phyloP scores from a whole-genome alignment of 2,888 invertebrate species.

The Pristionchus maxplancki region DNA sequence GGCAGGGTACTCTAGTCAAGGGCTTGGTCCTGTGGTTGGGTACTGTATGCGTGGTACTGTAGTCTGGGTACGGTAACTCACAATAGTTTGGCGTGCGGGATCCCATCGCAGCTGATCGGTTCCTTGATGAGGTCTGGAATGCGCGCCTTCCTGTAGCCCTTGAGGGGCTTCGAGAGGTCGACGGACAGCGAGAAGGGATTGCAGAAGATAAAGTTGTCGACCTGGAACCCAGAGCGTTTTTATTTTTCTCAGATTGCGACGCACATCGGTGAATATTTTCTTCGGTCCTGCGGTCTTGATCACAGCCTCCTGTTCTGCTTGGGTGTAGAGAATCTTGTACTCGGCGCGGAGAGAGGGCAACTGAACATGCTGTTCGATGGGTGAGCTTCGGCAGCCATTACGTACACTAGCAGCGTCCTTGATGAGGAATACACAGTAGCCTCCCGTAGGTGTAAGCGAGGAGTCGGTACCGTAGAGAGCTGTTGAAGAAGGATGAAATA shows the following conservation, averaged over 20 bases:
- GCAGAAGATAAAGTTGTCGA: neutral
- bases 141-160: neutral
- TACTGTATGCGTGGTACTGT: neutral
- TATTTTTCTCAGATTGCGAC: neutral
- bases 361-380: neutral
- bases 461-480: neutral
- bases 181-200: neutral
- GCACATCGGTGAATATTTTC: neutral
- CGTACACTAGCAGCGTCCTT: neutral
- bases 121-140: neutral
- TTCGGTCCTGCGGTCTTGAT: neutral
- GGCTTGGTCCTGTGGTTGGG: neutral
- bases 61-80: neutral
- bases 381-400: neutral
- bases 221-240: neutral
- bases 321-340: neutral
- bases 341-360: neutral
- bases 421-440: neutral
- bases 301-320: neutral
- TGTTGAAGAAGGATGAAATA: neutral
- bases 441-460: neutral
- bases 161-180: neutral
- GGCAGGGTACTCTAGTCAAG: neutral
- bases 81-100: neutral
- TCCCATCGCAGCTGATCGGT: neutral